phyloP scores from a whole-genome alignment of 2,113 vertebrate species.

The Cepphus grylle region DNA sequence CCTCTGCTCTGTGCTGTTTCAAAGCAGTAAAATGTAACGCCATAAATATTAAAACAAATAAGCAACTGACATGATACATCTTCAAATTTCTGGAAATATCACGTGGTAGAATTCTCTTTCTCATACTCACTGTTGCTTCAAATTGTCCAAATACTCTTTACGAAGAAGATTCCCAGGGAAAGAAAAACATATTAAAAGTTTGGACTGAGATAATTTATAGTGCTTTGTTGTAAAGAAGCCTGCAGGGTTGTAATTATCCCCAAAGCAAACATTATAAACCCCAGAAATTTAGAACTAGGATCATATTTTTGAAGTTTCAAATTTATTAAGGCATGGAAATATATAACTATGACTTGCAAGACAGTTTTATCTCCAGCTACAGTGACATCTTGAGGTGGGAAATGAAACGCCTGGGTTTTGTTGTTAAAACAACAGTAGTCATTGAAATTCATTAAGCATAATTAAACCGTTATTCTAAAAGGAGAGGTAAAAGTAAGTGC shows the following conservation, averaged over 20 bases:
- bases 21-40: not conserved
- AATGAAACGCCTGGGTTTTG: not conserved
- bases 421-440: not conserved
- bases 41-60: not conserved
- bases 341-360: not conserved
- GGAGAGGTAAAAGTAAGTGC: not conserved
- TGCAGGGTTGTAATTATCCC: slow-evolving; percentile 20
- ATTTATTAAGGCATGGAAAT: not conserved
- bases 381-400: slow-evolving; percentile 38
- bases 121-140: not conserved
- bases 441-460: not conserved
- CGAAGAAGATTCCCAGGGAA: not conserved
- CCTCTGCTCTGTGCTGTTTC: not conserved
- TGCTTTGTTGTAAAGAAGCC: not conserved
- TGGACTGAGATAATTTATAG: not conserved
- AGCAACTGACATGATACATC: not conserved
- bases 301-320: not conserved
- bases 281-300: not conserved
- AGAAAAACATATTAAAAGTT: slow-evolving; percentile 37
- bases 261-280: not conserved
- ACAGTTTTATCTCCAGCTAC: not conserved
- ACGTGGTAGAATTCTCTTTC: not conserved
- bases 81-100: not conserved
- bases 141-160: not conserved
- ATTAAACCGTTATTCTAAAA: not conserved